Evolutionary conservation across 53 echinoderm and acorn worm species (phyloP), one percentile per base, ranked within the genome.

Genomic region (Hippasteria phrygiana): DNA sequence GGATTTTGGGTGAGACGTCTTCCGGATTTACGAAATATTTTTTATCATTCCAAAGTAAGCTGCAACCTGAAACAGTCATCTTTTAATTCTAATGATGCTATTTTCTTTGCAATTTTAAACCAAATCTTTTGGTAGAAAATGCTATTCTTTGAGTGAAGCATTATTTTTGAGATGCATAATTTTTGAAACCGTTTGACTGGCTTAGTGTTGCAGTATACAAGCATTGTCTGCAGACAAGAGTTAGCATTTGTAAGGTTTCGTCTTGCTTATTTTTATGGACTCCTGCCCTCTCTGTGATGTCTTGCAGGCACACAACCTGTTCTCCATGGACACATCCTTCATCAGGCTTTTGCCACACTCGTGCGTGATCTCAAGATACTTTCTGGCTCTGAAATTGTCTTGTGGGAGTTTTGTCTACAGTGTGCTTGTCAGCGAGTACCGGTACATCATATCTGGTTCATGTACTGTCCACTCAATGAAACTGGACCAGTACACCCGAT

Each of bases 251-350:
- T 18, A 32, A 17, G 33, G 16, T 66, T 22, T 9, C 18, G 69
- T 5, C 0, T 18, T 37, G 27, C 0, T 26, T 4, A 35, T 11
- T 69, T 35, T n/a, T n/a, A n/a, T n/a, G n/a, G n/a, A n/a, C n/a
- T n/a, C n/a, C 34, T 76, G 18, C 33, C 67, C 14, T 76, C 51
- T 53, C 53, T 48, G 22, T 16, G 51, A 32, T 13, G 26, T 51
- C 76, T 53, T 13, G 33, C 32, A 76, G 76, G 76, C 76, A 76
- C 33, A 51, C 29, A 11, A 13, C 74, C 9, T 43, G 27, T 32
- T 74, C 74, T 48, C 74, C 48, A n/a, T n/a, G n/a, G n/a, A n/a
- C n/a, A n/a, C n/a, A 4, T 51, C 20, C 26, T 7, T 59, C 24
- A 22, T 24, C 8, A 5, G 20, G 59, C 20, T 24, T 59, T 26